Percentiles rank a stretch among this genome's conserved stretches.
Evolutionary conservation across 2,113 vertebrate genomes (phyloP).

Genomic region (Axis porcinus): DNA sequence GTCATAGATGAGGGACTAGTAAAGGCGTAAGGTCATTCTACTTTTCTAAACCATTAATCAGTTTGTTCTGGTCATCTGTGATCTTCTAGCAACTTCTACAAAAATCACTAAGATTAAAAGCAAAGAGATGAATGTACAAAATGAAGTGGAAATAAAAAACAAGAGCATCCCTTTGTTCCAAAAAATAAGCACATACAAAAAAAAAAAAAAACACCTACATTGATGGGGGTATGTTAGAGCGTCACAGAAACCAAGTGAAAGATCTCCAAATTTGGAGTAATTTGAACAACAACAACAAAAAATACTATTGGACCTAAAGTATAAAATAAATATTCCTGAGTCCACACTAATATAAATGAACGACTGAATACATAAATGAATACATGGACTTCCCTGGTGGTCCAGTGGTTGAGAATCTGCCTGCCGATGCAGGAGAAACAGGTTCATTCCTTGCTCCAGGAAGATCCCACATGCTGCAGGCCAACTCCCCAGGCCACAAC

Average conservation of each 20-base stretch:
- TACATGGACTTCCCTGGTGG: neutral
- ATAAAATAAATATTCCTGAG: neutral
- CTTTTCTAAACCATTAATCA: neutral
- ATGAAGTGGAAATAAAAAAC: neutral
- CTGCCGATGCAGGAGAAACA: neutral
- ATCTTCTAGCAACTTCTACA: constrained; percentile 8
- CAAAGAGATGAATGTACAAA: neutral
- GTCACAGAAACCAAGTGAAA: neutral
- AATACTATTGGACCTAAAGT: neutral
- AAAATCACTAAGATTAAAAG: constrained; percentile 13
- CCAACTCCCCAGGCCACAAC: neutral
- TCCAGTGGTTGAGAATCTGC: neutral
- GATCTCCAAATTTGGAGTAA: neutral
- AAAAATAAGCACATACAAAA: neutral
- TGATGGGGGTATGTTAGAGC: neutral
- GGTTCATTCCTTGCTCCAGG: neutral
- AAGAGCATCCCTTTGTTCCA: neutral
- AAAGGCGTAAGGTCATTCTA: neutral
- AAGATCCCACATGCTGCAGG: neutral
- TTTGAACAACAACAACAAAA: neutral
- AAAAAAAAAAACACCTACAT: neutral
- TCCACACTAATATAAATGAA: neutral
- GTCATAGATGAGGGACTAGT: neutral
- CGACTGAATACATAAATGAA: neutral
- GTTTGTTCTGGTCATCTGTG: neutral